phyloP scores from a whole-genome alignment of 1,140 invertebrate genomes.

The Zaprionus africanus region DNA sequence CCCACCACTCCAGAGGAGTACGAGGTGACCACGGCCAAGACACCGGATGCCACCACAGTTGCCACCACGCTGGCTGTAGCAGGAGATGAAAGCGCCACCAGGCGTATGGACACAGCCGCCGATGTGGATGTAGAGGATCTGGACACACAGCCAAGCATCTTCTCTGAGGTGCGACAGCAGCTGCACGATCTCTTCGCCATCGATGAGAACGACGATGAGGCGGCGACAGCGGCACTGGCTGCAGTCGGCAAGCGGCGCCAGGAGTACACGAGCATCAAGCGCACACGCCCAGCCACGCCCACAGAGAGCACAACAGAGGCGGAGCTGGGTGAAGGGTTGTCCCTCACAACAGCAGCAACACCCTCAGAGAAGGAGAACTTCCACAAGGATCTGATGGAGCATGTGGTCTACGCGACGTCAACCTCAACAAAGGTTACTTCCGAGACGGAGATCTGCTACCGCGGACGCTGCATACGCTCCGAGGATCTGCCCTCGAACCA shows the following conservation, averaged over 20 bases:
- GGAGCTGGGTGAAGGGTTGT: conserved; percentile 15
- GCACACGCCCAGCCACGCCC: conserved; percentile 57
- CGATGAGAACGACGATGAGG: conserved; percentile 76
- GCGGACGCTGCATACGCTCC: conserved; percentile 92
- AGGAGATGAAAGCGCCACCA: conserved; percentile 69
- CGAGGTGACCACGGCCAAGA: conserved; percentile 59
- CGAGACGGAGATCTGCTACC: conserved; percentile 94
- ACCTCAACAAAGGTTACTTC: conserved; percentile 91
- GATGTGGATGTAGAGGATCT: conserved; percentile 77
- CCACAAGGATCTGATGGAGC: conserved; percentile 84
- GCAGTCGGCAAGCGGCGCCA: conserved; percentile 79
- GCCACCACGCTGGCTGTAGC: conserved; percentile 59
- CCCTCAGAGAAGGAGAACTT: conserved; percentile 64
- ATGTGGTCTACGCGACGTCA: conserved; percentile 87
- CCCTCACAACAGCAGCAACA: conserved; percentile 61
- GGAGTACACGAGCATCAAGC: conserved; percentile 81
- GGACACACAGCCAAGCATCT: conserved; percentile 79
- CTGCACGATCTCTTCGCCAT: conserved; percentile 78
- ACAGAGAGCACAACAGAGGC: conserved; percentile 52
- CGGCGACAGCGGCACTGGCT: conserved; percentile 63
- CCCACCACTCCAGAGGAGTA: conserved; percentile 65
- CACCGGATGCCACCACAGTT: conserved; percentile 51
- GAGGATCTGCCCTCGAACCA: conserved; percentile 82
- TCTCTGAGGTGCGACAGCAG: conserved; percentile 80
- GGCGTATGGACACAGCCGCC: conserved; percentile 73